Base-by-base conservation (phyloP, 2,888 invertebrate species). In the Leptarthrus brevirostris region DNA sequence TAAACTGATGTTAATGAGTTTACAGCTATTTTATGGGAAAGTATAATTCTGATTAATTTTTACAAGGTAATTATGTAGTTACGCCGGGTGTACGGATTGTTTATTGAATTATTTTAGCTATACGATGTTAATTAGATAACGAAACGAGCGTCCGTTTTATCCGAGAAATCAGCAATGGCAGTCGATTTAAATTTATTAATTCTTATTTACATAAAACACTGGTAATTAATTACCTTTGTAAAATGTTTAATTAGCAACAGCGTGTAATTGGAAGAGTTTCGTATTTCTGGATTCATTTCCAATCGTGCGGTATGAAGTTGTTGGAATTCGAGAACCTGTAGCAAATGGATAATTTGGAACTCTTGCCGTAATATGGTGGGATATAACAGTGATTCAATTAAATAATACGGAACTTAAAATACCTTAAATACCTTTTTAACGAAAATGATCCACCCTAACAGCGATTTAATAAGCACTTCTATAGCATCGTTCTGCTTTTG, bases 41-140 rank as follows among this genome's bases (percentile, higher is more conserved):
- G 44, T 64, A 64, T 44, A 44, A 64, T 40, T 64, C 44, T 64
- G 44, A 64, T 64, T 64, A 64, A 64, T 64, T 64, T 64, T 64
- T 64, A 64, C 64, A 64, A 64, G 64, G 64, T 44, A 47, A 64
- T 64, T 64, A 64, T 64, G 64, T 44, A n/a, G n/a, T n/a, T n/a
- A 64, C 64, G 12, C 20, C 44, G 40, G 14, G 24, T 44, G 22
- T 20, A 1, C 20, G 44, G 64, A 47, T 24, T 44, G 64, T 44
- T 64, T 64, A 47, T 64, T 64, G 40, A 64, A 64, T 64, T 64
- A 64, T 64, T 8, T 34, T 34, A n/a, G n/a, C 61, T 30, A 8
- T 30, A 10, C 16, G 47, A 47, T 64, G 64, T 64, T 64, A 64
- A 64, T 64, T 64, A 64, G 64, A 40, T 44, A 64, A 24, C 44